These are phyloP conservation scores for Cotesia vestalis DNA, from an alignment of 1,140 invertebrate genomes.

Conservation along the genomic window DNA sequence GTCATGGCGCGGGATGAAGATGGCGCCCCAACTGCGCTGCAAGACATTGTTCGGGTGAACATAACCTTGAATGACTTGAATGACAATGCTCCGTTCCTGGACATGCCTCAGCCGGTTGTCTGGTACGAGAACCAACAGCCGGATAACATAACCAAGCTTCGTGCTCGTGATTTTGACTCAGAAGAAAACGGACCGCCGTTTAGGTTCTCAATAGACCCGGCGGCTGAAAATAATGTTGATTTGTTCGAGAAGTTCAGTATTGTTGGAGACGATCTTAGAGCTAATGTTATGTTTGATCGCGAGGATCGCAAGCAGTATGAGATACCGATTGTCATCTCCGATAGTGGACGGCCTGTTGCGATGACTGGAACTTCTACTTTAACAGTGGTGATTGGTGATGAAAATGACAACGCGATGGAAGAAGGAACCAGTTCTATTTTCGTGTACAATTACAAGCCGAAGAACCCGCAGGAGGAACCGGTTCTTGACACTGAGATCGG, in stretches of 20 bases:
- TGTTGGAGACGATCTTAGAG: constrained; percentile 68
- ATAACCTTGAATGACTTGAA: constrained; percentile 86
- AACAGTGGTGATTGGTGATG: constrained; percentile 88
- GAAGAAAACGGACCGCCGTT: constrained; percentile 85
- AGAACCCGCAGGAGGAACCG: too few species aligned
- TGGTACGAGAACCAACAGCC: constrained; percentile 82
- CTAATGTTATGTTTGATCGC: constrained; percentile 82
- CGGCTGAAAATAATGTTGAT: constrained; percentile 73
- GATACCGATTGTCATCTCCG: constrained; percentile 87
- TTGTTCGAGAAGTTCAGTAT: constrained; percentile 75
- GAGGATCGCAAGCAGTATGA: constrained; percentile 88
- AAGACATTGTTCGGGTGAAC: constrained; percentile 74
- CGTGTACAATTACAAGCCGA: constrained; percentile 88
- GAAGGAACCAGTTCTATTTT: constrained; percentile 86
- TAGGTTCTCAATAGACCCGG: constrained; percentile 75
- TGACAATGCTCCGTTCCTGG: constrained; percentile 87
- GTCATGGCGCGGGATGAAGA: constrained; percentile 86
- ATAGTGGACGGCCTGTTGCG: constrained; percentile 75
- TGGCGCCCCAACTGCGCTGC: constrained; percentile 70
- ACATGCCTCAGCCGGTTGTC: constrained; percentile 80
- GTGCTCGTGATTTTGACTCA: constrained; percentile 82
- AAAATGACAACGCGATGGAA: constrained; percentile 87
- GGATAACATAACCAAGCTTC: constrained; percentile 74
- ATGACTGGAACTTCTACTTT: constrained; percentile 80
- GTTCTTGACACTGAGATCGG: constrained; percentile 81